Evolutionary conservation across 2,888 invertebrate species (phyloP).

Genomic region (Mythimna loreyi): DNA sequence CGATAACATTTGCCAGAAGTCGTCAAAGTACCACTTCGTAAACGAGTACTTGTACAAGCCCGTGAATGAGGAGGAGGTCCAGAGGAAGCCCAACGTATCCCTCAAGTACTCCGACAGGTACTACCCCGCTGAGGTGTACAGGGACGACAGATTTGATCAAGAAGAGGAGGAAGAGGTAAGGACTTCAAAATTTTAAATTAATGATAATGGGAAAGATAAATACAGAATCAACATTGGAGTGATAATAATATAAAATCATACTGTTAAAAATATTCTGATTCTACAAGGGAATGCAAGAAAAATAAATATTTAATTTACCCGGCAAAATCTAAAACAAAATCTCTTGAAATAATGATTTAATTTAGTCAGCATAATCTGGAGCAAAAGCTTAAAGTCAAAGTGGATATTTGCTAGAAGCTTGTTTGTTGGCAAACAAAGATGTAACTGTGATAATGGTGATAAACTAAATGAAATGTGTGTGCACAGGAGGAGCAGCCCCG

Average conservation of each 20-base stretch:
- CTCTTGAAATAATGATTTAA: too few species aligned
- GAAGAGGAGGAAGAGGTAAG: constrained; percentile 86
- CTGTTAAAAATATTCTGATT: not conserved
- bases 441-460: too few species aligned
- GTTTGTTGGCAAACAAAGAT: not conserved
- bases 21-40: constrained; percentile 97
- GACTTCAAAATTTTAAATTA: not conserved
- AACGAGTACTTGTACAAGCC: constrained; percentile 98
- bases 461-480: constrained; percentile 5
- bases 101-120: constrained; percentile 95
- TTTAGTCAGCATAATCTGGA: not conserved
- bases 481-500: constrained; percentile 80
- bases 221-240: not conserved
- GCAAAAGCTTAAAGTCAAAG: not conserved
- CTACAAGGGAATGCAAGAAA: not conserved
- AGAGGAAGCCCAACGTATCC: constrained; percentile 95
- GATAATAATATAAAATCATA: not conserved
- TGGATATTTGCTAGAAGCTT: not conserved
- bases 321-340: too few species aligned
- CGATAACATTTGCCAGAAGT: constrained; percentile 97
- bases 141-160: constrained; percentile 90
- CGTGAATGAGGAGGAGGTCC: constrained; percentile 95
- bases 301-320: too few species aligned
- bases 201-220: not conserved
- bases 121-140: constrained; percentile 95